Percentiles rank a stretch among this genome's conserved stretches.
These are phyloP conservation scores for Eulemur albifrons DNA, from an alignment of 2,797 vertebrate species.

Conservation along the genomic window DNA sequence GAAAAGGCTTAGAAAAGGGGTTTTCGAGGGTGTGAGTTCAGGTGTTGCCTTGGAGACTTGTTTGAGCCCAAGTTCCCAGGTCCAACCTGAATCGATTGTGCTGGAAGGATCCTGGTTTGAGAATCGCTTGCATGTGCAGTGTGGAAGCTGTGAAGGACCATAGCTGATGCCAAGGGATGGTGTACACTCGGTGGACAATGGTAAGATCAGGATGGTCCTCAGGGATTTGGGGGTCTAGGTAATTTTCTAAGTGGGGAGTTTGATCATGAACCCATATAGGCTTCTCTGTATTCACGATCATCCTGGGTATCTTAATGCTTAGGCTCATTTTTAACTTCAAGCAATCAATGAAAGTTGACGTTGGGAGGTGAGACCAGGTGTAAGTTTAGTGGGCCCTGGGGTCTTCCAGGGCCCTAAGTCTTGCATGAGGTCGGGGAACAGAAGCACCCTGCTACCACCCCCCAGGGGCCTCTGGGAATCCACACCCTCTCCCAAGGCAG, in stretches of 20 bases:
- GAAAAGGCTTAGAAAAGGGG: background rate
- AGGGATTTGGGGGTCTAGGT: background rate
- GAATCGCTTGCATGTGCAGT: background rate
- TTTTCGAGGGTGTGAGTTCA: background rate
- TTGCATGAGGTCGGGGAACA: fast-evolving
- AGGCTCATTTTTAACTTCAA: background rate
- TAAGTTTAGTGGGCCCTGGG: too few species aligned
- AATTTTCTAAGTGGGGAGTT: background rate
- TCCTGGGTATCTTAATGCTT: background rate
- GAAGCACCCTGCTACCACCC: background rate
- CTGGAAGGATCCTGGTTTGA: background rate
- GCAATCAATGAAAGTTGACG: background rate
- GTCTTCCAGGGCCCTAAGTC: background rate
- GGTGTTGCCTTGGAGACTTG: too few species aligned
- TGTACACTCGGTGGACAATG: fast-evolving
- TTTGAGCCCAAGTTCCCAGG: background rate
- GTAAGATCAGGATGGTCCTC: background rate
- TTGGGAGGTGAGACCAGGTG: background rate
- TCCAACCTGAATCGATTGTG: background rate
- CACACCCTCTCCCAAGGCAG: background rate
- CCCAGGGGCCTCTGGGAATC: too few species aligned
- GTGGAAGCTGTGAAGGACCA: background rate
- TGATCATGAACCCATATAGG: too few species aligned
- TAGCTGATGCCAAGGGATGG: background rate
- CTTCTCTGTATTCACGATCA: background rate